phyloP scores from a whole-genome alignment of 2,888 invertebrate species.

The Calephelis perditalis region DNA sequence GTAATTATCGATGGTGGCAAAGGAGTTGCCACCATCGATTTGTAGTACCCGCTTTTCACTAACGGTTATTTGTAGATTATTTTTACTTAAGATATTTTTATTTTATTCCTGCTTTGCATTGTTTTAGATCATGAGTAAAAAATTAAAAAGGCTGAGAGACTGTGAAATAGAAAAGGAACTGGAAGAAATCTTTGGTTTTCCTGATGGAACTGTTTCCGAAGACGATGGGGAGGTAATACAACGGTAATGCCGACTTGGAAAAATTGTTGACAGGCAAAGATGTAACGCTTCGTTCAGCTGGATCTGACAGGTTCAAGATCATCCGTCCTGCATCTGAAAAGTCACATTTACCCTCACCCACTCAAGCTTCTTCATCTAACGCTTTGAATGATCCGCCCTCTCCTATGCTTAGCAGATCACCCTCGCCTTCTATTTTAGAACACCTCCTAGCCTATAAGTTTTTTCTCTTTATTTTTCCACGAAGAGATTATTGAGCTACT shows the following conservation, averaged over 20 bases:
- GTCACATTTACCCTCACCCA: slow-evolving; percentile 14
- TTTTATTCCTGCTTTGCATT: slow-evolving; percentile 15
- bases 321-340: slow-evolving; percentile 16
- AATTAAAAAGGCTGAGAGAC: slow-evolving; percentile 15
- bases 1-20: slow-evolving; percentile 15
- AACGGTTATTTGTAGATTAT: slow-evolving; percentile 17
- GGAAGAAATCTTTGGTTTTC: slow-evolving; percentile 25
- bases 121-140: slow-evolving; percentile 15
- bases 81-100: slow-evolving; percentile 16
- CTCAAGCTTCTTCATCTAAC: slow-evolving; percentile 4
- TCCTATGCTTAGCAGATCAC: slow-evolving; percentile 1
- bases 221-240: slow-evolving; percentile 24
- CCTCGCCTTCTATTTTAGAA: not conserved
- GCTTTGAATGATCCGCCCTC: not conserved
- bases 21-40: slow-evolving; percentile 16
- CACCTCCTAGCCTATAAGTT: slow-evolving; percentile 4
- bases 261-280: slow-evolving; percentile 16
- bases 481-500: too few species aligned
- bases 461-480: too few species aligned
- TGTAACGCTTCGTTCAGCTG: slow-evolving; percentile 18
- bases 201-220: slow-evolving; percentile 25
- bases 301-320: slow-evolving; percentile 15
- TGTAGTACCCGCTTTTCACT: slow-evolving; percentile 15
- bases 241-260: slow-evolving; percentile 18
- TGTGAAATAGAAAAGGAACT: slow-evolving; percentile 21